Base-by-base conservation (phyloP, 2,113 vertebrate species). In the Lasiurus borealis region DNA sequence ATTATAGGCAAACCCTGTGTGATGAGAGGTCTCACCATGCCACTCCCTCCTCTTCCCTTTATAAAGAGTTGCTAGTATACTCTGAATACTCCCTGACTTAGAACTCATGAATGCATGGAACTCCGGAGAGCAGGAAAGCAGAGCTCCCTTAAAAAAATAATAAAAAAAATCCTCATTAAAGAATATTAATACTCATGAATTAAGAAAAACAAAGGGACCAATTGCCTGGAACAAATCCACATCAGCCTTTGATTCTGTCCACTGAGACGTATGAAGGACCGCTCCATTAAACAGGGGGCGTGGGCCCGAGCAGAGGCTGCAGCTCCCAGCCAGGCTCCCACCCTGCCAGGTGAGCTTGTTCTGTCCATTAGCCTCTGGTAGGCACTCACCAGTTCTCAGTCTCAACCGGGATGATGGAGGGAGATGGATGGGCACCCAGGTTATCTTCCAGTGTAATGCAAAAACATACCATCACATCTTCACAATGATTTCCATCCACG, bases 181-280 rank as follows among this genome's bases (percentile, higher is more conserved):
- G 92, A 94, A 96, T 96, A 97, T 94, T 92, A 94, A 97, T 96
- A 86, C 97, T 97, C 96, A 95, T 93, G 96, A 96, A 95, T 93
- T 96, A 96, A 95, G 95, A 93, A 97, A 96, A 96, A 97, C 95
- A 97, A 97, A 97, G 87, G 90, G 85, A 93, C 90, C 94, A 97
- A 96, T 97, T 96, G 95, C 50, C 96, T 66, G 95, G 96, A 97
- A 97, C 71, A 88, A 96, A 93, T 85, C 77, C 93, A 46, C 93
- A 91, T 96, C 92, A 73, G 90, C 92, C 92, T 96, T 96, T 96
- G 96, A 96, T 84, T 96, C 92, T 96, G 97, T 96, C 96, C 97
- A 84, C 94, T 95, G 97, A 96, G 36, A 96, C 54, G 93, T 85
- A 44, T 11, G 81, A 94, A 73, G n/a, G 57, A 29, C 62, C 36